Conservation (phyloP, 2,888 invertebrate species). For the Melanophora roralis region DNA sequence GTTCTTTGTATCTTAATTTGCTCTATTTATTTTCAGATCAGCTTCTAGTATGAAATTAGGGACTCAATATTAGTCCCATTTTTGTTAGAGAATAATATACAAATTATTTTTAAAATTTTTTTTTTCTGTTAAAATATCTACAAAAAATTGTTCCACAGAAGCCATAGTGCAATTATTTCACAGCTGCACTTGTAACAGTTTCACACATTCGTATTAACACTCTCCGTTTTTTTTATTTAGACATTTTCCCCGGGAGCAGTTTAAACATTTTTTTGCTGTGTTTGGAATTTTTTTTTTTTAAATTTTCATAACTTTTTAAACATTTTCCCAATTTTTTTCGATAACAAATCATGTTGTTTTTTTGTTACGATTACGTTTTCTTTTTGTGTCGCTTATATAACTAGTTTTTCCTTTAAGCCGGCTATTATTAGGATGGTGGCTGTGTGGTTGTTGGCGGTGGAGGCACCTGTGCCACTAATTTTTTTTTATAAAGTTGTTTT, state of each 20-base stretch:
- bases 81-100: too few relatives aligned
- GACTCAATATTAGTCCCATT: too few relatives aligned
- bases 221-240: not conserved
- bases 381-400: conserved; percentile 60
- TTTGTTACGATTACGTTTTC: conserved; percentile 55
- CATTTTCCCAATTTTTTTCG: conserved; percentile 32
- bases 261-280: conserved; percentile 52
- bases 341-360: conserved; percentile 57
- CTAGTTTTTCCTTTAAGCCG: conserved; percentile 43
- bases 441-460: conserved; percentile 22
- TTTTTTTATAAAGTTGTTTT: conserved; percentile 1
- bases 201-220: conserved; percentile 6
- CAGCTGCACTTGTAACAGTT: conserved; percentile 60
- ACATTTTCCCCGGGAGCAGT: conserved; percentile 55
- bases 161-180: conserved; percentile 7
- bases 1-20: too few relatives aligned
- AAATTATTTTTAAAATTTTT: too few relatives aligned
- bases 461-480: conserved; percentile 52
- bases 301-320: conserved; percentile 25
- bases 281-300: conserved; percentile 47
- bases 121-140: too few relatives aligned
- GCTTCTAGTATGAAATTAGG: too few relatives aligned
- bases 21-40: too few relatives aligned
- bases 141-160: too few relatives aligned
- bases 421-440: conserved; percentile 27